phyloP scores from a whole-genome alignment of 2,888 invertebrate species.

The Drosophila meridionalis region DNA sequence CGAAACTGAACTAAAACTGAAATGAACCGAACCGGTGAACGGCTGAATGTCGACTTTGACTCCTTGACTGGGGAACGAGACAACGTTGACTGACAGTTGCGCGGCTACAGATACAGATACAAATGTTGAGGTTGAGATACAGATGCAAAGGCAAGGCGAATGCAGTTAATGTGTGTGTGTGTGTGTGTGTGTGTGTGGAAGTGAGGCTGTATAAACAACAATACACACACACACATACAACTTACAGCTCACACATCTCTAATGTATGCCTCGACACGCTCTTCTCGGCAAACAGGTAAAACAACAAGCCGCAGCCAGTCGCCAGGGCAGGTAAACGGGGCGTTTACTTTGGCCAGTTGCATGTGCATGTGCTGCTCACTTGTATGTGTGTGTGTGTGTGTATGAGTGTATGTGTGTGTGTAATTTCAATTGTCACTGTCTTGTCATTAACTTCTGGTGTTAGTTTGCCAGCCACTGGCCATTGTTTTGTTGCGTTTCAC shows the following conservation, averaged over 20 bases:
- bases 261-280: conserved; percentile 78
- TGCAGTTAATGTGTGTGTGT: conserved; percentile 15
- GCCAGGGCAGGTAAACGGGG: conserved; percentile 62
- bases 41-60: conserved; percentile 46
- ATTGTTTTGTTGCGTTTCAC: conserved; percentile 76
- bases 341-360: conserved; percentile 66
- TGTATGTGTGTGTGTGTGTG: conserved; percentile 20
- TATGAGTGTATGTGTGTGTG: conserved; percentile 37
- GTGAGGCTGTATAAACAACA: conserved; percentile 49
- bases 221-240: conserved; percentile 25
- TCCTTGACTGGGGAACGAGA: conserved; percentile 61
- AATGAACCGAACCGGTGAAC: conserved; percentile 34
- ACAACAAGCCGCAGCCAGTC: conserved; percentile 38
- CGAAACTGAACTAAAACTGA: conserved; percentile 13
- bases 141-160: conserved; percentile 37
- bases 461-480: conserved; percentile 58
- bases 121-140: conserved; percentile 18
- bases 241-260: conserved; percentile 39
- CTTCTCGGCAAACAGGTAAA: conserved; percentile 73
- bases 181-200: conserved; percentile 39
- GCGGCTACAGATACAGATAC: conserved; percentile 51
- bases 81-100: conserved; percentile 52
- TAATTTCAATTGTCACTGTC: conserved; percentile 81
- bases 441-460: conserved; percentile 82
- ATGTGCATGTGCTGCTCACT: conserved; percentile 23